A percentile compares a stretch with the other conserved stretches of the same genome.
Evolutionary conservation across 2,888 invertebrate species (phyloP).

Genomic region (Amaurobius ferox): DNA sequence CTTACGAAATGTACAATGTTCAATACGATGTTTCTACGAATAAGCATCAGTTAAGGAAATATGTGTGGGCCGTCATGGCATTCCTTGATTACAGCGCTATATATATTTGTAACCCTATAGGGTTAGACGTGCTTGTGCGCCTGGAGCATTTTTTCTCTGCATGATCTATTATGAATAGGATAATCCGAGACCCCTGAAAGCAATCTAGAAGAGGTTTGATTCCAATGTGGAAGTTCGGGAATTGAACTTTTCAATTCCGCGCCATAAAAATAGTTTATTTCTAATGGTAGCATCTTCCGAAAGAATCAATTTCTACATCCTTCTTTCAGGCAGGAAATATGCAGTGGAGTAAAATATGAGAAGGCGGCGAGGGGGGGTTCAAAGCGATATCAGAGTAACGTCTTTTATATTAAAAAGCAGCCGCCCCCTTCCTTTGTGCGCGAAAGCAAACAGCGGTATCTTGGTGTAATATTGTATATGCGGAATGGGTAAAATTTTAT

Average conservation of each 20-base stretch:
- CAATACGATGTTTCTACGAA: no score
- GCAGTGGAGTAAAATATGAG: conserved; percentile 51
- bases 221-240: conserved; percentile 45
- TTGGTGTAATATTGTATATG: conserved; percentile 71
- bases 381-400: conserved; percentile 63
- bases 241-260: conserved; percentile 59
- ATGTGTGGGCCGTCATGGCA: neutral
- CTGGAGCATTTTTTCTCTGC: neutral
- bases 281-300: conserved; percentile 53
- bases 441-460: conserved; percentile 63
- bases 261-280: conserved; percentile 69
- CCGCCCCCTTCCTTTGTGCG: conserved; percentile 38
- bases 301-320: conserved; percentile 67
- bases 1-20: no score
- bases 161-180: conserved; percentile 50
- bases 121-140: conserved; percentile 7
- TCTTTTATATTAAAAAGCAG: conserved; percentile 71
- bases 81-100: conserved; percentile 17
- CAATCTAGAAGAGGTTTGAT: conserved; percentile 57
- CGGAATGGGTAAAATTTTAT: conserved; percentile 72
- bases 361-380: conserved; percentile 5
- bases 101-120: neutral
- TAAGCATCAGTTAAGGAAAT: neutral
- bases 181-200: conserved; percentile 58
- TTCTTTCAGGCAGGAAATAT: conserved; percentile 56